phyloP scores from a whole-genome alignment of 2,113 vertebrate species.

The Mormoops blainvillei region DNA sequence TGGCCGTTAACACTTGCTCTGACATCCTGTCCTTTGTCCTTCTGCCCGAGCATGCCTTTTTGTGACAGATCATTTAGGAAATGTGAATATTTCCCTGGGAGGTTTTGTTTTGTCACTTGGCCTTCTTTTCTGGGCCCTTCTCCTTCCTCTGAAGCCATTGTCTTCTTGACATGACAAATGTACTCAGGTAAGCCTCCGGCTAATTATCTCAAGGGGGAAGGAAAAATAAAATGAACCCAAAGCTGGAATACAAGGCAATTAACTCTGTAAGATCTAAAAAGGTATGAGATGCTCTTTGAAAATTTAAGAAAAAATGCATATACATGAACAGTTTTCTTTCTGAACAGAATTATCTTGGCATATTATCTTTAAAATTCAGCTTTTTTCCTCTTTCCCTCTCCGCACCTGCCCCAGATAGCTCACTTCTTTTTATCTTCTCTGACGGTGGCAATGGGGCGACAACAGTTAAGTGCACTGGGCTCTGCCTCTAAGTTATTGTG shows the following conservation, averaged over 20 bases:
- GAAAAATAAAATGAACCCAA: background rate
- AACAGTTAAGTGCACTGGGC: background rate
- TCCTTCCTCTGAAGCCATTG: constrained; percentile 35
- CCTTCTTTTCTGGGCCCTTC: constrained; percentile 16
- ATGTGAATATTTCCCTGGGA: background rate
- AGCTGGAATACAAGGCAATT: constrained; percentile 22
- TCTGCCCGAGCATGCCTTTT: background rate
- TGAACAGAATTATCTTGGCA: background rate
- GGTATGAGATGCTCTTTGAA: background rate
- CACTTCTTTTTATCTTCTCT: background rate
- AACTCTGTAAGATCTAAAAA: background rate
- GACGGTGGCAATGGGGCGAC: background rate
- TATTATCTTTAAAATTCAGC: background rate
- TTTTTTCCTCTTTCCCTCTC: background rate
- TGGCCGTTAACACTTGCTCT: accelerated
- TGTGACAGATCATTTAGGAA: constrained; percentile 31
- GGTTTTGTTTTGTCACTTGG: constrained; percentile 18
- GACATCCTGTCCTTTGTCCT: background rate
- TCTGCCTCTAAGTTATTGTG: background rate
- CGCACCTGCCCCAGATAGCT: background rate
- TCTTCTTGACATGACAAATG: constrained; percentile 51
- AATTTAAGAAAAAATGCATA: background rate
- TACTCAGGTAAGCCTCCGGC: constrained; percentile 17
- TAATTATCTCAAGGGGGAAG: constrained; percentile 45
- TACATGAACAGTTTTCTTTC: background rate